Evolutionary conservation across 2,797 vertebrate genomes (phyloP).

Genomic region (Rhyacichthys aspro): DNA sequence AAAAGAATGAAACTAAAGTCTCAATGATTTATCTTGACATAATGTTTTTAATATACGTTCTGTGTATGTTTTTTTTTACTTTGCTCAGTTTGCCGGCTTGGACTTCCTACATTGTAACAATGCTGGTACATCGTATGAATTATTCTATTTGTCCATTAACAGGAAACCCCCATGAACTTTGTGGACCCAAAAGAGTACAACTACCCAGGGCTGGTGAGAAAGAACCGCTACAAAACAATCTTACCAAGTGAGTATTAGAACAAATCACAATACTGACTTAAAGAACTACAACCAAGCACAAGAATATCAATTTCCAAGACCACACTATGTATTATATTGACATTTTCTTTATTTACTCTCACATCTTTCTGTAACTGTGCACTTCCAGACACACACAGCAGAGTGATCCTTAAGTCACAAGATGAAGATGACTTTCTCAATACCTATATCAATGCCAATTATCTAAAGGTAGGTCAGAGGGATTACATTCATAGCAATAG

Average conservation of each 20-base stretch:
- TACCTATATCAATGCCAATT: conserved; percentile 98
- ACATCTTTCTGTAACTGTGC: conserved; percentile 15
- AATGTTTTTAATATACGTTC: conserved; percentile 1
- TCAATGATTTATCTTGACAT: conserved; percentile 15
- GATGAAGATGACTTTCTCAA: conserved; percentile 93
- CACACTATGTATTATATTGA: background rate
- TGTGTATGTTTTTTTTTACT: background rate
- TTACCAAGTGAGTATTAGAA: conserved; percentile 95
- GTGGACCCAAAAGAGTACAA: conserved; percentile 97
- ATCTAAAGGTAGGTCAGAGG: conserved; percentile 95
- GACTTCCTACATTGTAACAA: conserved; percentile 7
- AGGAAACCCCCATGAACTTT: conserved; percentile 99
- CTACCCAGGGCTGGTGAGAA: conserved; percentile 96
- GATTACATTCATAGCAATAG: too few species aligned
- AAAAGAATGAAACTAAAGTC: too few species aligned
- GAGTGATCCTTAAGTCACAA: conserved; percentile 91
- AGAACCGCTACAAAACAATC: conserved; percentile 99
- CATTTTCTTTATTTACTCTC: conserved; percentile 18
- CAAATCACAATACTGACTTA: too few species aligned
- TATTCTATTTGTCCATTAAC: conserved; percentile 61
- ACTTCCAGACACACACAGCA: conserved; percentile 93
- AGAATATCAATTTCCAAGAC: too few species aligned
- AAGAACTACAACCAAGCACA: background rate
- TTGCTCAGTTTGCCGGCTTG: background rate
- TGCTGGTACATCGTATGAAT: background rate